A percentile compares a stretch with the other conserved stretches of the same genome.
These are phyloP conservation scores for Pseudomyrmex dendroicus DNA, from an alignment of 1,140 invertebrate genomes.

Conservation along the genomic window DNA sequence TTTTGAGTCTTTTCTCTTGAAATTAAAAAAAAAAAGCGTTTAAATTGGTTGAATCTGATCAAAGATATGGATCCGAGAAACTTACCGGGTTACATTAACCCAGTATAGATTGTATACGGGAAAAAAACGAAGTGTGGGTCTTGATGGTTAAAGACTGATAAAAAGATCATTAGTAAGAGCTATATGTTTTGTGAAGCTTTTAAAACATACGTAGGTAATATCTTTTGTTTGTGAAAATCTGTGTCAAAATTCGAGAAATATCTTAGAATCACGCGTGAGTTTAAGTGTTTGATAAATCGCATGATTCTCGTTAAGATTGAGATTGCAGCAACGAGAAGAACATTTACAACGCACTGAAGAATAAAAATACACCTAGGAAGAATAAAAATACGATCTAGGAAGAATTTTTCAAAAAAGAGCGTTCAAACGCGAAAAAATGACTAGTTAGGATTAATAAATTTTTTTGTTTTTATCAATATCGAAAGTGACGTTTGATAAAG, in stretches of 20 bases:
- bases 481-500: neutral
- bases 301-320: constrained; percentile 4
- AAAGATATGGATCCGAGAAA: no score
- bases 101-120: no score
- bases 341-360: neutral
- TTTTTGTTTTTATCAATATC: neutral
- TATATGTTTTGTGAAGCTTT: neutral
- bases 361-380: neutral
- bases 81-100: no score
- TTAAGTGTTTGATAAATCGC: neutral
- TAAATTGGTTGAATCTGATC: no score
- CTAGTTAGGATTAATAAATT: neutral
- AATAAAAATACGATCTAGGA: neutral
- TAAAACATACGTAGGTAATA: neutral
- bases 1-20: no score
- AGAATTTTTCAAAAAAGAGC: neutral
- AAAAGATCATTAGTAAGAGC: constrained; percentile 5
- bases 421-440: neutral
- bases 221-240: neutral
- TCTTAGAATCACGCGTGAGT: neutral
- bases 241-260: neutral
- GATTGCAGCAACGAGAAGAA: neutral
- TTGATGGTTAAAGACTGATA: neutral
- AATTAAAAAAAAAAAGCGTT: no score
- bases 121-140: no score